Percentiles rank a stretch among this genome's conserved stretches.
Conservation (phyloP, 2,113 vertebrate species). For the Misgurnus anguillicaudatus region DNA sequence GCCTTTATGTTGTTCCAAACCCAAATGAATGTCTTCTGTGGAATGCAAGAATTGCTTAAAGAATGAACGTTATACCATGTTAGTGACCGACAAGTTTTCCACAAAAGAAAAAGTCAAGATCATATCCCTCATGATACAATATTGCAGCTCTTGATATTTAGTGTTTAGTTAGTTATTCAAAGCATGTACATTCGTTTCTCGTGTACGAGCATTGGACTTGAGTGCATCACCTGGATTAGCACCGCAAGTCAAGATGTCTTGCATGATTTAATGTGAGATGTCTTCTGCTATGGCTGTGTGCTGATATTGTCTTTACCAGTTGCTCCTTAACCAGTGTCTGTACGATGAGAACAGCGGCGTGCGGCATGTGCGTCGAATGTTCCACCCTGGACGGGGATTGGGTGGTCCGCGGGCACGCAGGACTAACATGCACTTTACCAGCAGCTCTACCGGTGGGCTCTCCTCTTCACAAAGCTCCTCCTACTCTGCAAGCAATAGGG, state of each 20-base stretch:
- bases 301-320: not conserved
- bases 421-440: conserved; percentile 99
- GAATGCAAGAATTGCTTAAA: no score
- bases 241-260: conserved; percentile 58
- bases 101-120: no score
- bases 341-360: conserved; percentile 98
- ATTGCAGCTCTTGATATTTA: no score
- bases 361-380: conserved; percentile 98
- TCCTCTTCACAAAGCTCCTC: conserved; percentile 98
- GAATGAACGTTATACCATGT: no score
- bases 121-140: no score
- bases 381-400: conserved; percentile 94
- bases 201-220: not conserved
- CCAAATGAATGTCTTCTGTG: no score
- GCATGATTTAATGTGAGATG: not conserved
- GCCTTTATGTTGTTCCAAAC: no score
- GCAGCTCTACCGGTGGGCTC: conserved; percentile 91
- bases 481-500: conserved; percentile 98
- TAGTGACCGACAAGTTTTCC: no score
- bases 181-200: no score
- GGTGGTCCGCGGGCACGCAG: conserved; percentile 94
- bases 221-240: not conserved
- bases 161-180: no score
- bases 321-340: conserved; percentile 79
- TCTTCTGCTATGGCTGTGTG: conserved; percentile 17